Conservation (phyloP, 2,888 invertebrate species). For the Gymnosoma rotundatum region DNA sequence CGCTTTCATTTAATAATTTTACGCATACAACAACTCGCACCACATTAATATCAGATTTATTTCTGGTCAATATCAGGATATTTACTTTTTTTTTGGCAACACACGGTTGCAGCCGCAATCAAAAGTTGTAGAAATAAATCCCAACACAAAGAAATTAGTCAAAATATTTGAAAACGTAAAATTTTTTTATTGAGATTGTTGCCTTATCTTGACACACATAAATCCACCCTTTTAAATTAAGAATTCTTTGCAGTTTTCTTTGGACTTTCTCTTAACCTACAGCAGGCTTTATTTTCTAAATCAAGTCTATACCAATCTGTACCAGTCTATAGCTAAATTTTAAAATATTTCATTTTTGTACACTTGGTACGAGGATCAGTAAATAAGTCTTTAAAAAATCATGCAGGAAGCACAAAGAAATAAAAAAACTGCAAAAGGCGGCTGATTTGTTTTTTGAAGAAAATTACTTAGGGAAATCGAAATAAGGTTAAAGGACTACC, state of each 20-base stretch:
- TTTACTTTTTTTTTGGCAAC: conserved; percentile 1
- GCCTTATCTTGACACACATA: conserved; percentile 65
- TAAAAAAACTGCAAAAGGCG: too few relatives aligned
- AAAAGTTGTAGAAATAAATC: conserved; percentile 51
- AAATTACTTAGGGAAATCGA: too few relatives aligned
- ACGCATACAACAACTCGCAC: conserved; percentile 14
- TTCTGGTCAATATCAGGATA: conserved; percentile 62
- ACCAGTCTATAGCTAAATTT: too few relatives aligned
- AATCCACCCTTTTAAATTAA: conserved; percentile 53
- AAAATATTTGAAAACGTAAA: conserved; percentile 56
- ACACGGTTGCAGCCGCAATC: conserved; percentile 14
- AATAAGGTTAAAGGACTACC: too few relatives aligned
- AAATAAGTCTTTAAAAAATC: too few relatives aligned
- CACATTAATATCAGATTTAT: conserved; percentile 17
- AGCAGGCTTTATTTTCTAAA: background rate
- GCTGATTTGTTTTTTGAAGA: too few relatives aligned
- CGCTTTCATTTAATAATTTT: conserved; percentile 56
- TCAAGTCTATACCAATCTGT: too few relatives aligned
- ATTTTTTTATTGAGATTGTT: background rate
- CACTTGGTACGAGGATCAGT: too few relatives aligned
- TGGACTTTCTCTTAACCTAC: background rate
- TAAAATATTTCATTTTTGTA: too few relatives aligned
- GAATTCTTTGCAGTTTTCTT: background rate
- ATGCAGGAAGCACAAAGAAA: too few relatives aligned
- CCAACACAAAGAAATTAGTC: conserved; percentile 67